Conservation (phyloP, 35 echinoderm and acorn worm species). For the Apostichopus japonicus region DNA sequence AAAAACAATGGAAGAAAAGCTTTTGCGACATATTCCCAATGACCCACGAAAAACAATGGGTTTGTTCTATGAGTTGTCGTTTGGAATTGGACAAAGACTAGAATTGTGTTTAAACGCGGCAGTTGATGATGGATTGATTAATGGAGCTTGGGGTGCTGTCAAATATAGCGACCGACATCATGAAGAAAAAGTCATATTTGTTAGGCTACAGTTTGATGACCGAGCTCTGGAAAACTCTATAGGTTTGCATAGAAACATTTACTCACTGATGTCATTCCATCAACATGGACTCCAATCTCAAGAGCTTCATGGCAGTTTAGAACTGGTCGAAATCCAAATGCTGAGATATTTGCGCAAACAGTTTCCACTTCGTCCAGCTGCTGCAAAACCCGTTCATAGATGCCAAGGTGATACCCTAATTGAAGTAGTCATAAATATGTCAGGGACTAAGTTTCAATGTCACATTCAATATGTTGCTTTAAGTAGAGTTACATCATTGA, state of each 20-base stretch:
- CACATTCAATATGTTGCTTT: conserved; percentile 43
- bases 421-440: conserved; percentile 46
- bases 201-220: conserved; percentile 57
- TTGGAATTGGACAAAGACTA: conserved; percentile 24
- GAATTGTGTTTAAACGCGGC: conserved; percentile 3
- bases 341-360: conserved; percentile 31
- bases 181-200: not conserved
- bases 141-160: conserved; percentile 50
- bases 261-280: too few species aligned
- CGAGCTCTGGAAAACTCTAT: too few species aligned
- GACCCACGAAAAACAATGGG: conserved; percentile 39
- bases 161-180: not conserved
- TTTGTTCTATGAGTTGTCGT: not conserved
- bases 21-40: not conserved
- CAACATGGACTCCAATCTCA: conserved; percentile 30
- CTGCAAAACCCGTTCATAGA: conserved; percentile 59
- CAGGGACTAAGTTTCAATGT: not conserved
- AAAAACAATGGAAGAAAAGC: conserved; percentile 23
- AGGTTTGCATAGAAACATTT: too few species aligned
- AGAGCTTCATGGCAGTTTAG: not conserved
- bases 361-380: conserved; percentile 38
- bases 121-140: conserved; percentile 57
- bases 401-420: conserved; percentile 55
- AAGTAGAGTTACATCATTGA: conserved; percentile 43
- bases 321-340: conserved; percentile 1